These are phyloP conservation scores for Catamblyrhynchus diadema DNA, from an alignment of 2,797 vertebrate species.

Conservation along the genomic window DNA sequence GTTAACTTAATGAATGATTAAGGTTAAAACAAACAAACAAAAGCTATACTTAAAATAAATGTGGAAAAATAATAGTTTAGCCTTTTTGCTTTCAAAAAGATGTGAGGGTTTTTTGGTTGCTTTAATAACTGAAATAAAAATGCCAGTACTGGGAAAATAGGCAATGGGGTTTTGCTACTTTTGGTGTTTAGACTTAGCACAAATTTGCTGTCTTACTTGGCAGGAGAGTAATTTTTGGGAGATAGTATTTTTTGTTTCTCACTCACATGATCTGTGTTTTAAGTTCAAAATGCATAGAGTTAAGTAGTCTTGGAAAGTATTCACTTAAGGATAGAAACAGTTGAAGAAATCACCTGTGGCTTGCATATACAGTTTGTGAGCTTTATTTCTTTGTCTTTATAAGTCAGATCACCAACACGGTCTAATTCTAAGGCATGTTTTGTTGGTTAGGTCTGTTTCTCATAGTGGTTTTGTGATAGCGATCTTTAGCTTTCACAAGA, in stretches of 20 bases:
- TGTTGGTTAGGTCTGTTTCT: not conserved
- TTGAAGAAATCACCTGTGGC: not conserved
- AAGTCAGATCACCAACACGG: not conserved
- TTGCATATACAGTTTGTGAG: not conserved
- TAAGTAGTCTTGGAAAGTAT: not conserved
- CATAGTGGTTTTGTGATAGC: not conserved
- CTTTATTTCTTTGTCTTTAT: not conserved
- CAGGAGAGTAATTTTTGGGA: not conserved
- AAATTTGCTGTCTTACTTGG: not conserved
- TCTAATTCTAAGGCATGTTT: not conserved
- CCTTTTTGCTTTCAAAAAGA: not conserved
- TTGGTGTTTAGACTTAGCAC: not conserved
- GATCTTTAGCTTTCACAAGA: not conserved
- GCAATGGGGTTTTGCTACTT: not conserved
- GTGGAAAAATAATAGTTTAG: accelerated
- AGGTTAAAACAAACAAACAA: not conserved
- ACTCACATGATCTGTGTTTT: not conserved
- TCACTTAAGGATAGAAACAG: not conserved
- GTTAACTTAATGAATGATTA: not conserved
- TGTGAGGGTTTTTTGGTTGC: accelerated
- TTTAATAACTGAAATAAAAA: not conserved
- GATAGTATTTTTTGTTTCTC: not conserved
- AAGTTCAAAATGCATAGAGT: not conserved
- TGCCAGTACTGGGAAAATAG: not conserved
- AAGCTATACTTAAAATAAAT: not conserved